Evolutionary conservation across 2,113 vertebrate species (phyloP).

Genomic region (Acanthisitta chloris): DNA sequence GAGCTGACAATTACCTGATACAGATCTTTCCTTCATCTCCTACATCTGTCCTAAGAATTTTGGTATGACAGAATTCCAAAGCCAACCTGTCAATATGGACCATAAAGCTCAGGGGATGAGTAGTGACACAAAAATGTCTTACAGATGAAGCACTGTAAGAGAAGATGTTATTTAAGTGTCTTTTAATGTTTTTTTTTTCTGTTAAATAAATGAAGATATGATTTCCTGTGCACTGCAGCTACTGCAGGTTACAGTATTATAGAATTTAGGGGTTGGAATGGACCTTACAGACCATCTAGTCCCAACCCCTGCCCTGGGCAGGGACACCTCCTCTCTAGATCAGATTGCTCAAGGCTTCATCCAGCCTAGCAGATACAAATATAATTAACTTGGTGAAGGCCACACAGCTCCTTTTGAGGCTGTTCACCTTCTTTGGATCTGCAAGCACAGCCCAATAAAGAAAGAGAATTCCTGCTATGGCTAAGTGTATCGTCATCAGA

Average conservation of each 20-base stretch:
- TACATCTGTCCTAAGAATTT: background rate
- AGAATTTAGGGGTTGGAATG: too few species aligned
- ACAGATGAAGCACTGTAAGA: background rate
- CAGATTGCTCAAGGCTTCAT: too few species aligned
- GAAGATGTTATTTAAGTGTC: background rate
- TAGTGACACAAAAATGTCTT: background rate
- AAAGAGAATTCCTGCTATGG: background rate
- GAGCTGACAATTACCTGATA: background rate
- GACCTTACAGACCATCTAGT: too few species aligned
- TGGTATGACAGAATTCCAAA: background rate
- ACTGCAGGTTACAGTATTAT: background rate
- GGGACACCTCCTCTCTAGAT: too few species aligned
- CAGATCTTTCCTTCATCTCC: background rate
- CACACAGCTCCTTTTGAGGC: background rate
- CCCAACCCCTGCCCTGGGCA: too few species aligned
- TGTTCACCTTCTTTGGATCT: background rate
- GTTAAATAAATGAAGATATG: background rate
- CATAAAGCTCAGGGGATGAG: background rate
- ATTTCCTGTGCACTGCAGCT: background rate
- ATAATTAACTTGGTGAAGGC: background rate
- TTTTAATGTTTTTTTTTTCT: background rate
- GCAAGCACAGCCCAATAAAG: background rate
- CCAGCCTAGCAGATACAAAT: background rate
- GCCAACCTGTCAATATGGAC: rapidly evolving
- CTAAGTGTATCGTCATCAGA: background rate